These are phyloP conservation scores for Neotragus moschatus DNA, from an alignment of 2,113 vertebrate genomes.

Conservation along the genomic window DNA sequence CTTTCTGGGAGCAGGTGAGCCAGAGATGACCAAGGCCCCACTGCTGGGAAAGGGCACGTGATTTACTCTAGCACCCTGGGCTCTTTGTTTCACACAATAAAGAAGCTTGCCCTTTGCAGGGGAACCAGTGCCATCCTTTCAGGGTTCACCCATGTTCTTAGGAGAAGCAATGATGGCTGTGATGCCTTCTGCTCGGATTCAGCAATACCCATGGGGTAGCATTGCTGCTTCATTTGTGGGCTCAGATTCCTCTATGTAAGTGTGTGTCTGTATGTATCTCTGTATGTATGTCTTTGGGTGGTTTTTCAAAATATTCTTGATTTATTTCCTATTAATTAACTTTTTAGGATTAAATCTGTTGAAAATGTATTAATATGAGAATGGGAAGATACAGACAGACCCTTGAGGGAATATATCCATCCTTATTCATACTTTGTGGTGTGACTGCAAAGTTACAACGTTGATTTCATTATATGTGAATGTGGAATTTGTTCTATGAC, in stretches of 20 bases:
- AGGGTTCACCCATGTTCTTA: not conserved
- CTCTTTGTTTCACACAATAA: not conserved
- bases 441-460: not conserved
- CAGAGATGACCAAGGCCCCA: not conserved
- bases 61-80: not conserved
- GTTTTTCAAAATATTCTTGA: constrained; percentile 17
- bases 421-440: not conserved
- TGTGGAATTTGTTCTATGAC: constrained; percentile 2
- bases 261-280: not conserved
- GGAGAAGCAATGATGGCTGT: not conserved
- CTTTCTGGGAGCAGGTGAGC: not conserved
- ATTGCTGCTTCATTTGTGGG: not conserved
- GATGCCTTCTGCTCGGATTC: not conserved
- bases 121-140: not conserved
- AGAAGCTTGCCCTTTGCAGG: not conserved
- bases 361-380: not conserved
- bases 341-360: not conserved
- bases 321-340: not conserved
- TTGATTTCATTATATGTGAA: not conserved
- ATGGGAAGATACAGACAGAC: not conserved
- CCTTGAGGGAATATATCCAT: not conserved
- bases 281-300: not conserved
- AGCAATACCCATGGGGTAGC: not conserved
- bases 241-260: not conserved
- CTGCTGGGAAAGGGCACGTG: not conserved